Conservation (phyloP, 2,888 invertebrate species). For the Griposia aprilina region DNA sequence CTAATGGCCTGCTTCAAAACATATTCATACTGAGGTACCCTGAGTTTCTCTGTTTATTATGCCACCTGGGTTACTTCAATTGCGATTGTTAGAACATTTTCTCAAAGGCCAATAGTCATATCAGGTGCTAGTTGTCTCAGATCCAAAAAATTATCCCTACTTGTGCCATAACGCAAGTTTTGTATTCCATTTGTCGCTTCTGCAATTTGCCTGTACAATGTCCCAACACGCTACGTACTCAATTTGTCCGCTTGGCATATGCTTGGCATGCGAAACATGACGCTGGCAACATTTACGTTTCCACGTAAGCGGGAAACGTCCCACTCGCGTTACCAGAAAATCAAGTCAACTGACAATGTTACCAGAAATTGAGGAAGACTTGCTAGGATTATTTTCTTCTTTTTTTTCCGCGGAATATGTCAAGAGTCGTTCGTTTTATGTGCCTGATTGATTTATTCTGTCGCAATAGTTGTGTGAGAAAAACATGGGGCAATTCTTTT, state of each 20-base stretch:
- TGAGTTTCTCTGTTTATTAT: no score
- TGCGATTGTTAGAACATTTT: background rate
- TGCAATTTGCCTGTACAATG: constrained; percentile 36
- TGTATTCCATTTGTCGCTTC: constrained; percentile 6
- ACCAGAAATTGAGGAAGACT: constrained; percentile 74
- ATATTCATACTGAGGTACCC: no score
- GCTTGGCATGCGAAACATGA: constrained; percentile 78
- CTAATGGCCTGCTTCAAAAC: no score
- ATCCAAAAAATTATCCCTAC: no score
- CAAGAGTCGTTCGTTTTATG: constrained; percentile 54
- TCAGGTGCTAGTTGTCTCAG: background rate
- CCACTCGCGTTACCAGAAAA: constrained; percentile 77
- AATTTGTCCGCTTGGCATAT: constrained; percentile 80
- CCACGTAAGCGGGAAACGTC: constrained; percentile 76
- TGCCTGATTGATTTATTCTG: constrained; percentile 56
- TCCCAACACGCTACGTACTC: constrained; percentile 71
- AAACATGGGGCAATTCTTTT: constrained; percentile 29
- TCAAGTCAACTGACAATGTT: constrained; percentile 79
- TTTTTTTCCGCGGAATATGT: constrained; percentile 52
- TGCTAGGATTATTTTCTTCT: constrained; percentile 61
- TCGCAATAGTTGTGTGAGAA: constrained; percentile 41
- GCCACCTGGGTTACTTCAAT: no score
- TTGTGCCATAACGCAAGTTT: background rate
- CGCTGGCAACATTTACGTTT: constrained; percentile 80
- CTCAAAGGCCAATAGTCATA: background rate